phyloP scores from a whole-genome alignment of 2,113 vertebrate species.

The Mastomys natalensis region DNA sequence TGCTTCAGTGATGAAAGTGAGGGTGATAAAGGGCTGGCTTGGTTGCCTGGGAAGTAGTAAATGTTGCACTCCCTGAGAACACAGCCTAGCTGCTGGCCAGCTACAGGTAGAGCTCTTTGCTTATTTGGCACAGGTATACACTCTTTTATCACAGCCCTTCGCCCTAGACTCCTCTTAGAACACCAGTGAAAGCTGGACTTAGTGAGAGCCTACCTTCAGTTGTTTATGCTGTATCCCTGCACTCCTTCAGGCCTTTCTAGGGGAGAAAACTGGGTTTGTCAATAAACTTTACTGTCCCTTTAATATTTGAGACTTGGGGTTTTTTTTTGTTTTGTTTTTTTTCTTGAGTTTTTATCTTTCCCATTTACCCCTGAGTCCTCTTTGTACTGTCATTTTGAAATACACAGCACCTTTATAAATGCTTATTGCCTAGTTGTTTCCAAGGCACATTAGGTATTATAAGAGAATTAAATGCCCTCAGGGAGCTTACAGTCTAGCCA shows the following conservation, averaged over 20 bases:
- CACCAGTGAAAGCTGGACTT: background rate
- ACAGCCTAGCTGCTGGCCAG: constrained; percentile 41
- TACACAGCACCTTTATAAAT: constrained; percentile 3
- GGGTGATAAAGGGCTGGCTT: constrained; percentile 73
- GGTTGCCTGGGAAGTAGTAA: constrained; percentile 82
- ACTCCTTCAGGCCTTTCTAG: constrained; percentile 22
- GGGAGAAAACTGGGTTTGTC: background rate
- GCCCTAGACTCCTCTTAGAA: background rate
- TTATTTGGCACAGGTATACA: background rate
- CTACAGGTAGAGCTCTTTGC: background rate
- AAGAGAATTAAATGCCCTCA: constrained; percentile 49
- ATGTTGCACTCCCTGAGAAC: constrained; percentile 55
- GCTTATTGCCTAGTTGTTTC: constrained; percentile 37
- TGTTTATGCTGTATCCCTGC: constrained; percentile 29
- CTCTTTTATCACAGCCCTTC: background rate
- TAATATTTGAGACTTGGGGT: constrained; percentile 28
- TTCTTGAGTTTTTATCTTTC: background rate
- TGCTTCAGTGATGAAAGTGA: constrained; percentile 77
- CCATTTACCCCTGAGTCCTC: constrained; percentile 1
- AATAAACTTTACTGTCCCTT: constrained; percentile 37
- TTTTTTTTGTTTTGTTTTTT: background rate
- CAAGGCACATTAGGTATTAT: background rate
- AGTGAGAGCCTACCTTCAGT: background rate
- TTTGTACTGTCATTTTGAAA: constrained; percentile 42
- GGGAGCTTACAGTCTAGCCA: constrained; percentile 32